Evolutionary conservation across 2,888 invertebrate species (phyloP).

Genomic region (Masnerella sp.): DNA sequence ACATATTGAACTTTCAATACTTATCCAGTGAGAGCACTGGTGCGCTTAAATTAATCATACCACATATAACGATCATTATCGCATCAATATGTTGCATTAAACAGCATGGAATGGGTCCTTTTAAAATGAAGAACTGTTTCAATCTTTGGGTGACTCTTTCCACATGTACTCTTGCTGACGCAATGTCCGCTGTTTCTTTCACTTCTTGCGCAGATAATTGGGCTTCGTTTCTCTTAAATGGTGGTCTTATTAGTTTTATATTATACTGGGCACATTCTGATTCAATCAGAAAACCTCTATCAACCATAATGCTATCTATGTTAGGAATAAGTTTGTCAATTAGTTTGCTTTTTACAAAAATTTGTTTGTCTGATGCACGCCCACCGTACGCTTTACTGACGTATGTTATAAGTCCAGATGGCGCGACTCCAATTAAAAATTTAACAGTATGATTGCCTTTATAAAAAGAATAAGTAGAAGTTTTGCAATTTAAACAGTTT

Average conservation of each 20-base stretch:
- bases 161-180: constrained; percentile 59
- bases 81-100: constrained; percentile 7
- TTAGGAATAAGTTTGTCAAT: constrained; percentile 24
- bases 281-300: constrained; percentile 60
- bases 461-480: constrained; percentile 57
- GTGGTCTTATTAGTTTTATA: constrained; percentile 56
- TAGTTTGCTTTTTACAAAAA: constrained; percentile 49
- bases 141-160: constrained; percentile 58
- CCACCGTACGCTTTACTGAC: constrained; percentile 56
- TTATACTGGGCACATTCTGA: constrained; percentile 40
- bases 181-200: constrained; percentile 45
- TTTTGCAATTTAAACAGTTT: constrained; percentile 49
- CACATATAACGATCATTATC: constrained; percentile 10
- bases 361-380: constrained; percentile 55
- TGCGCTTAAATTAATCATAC: constrained; percentile 19
- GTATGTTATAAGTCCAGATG: constrained; percentile 56
- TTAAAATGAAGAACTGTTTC: constrained; percentile 52
- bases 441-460: constrained; percentile 56
- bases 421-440: constrained; percentile 54
- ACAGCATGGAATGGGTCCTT: constrained; percentile 1
- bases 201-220: constrained; percentile 55
- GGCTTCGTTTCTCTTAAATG: constrained; percentile 44
- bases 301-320: constrained; percentile 56
- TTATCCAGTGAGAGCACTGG: constrained; percentile 9
- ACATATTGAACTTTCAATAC: neutral